A percentile compares a stretch with the other conserved stretches of the same genome.
Conservation (phyloP, 2,113 vertebrate genomes). For the Balaeniceps rex region DNA sequence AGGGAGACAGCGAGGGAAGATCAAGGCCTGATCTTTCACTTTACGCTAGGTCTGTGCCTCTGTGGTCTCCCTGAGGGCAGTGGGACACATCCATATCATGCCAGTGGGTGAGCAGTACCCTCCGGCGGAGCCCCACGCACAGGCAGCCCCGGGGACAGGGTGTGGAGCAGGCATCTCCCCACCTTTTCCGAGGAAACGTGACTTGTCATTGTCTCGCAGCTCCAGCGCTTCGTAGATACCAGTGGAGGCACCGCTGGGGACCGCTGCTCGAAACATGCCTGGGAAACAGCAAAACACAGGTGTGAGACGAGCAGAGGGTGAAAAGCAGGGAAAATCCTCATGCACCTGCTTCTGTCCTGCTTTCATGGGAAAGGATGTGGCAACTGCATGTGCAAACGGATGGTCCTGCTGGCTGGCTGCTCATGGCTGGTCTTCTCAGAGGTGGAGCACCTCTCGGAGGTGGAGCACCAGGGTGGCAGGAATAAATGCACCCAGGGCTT, state of each 20-base stretch:
- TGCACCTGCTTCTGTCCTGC: not conserved
- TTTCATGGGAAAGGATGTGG: not conserved
- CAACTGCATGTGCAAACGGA: not conserved
- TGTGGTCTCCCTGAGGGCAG: not conserved
- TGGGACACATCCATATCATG: not conserved
- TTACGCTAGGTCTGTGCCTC: not conserved
- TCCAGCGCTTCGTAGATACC: constrained; percentile 92
- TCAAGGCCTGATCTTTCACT: not conserved
- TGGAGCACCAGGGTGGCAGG: not conserved
- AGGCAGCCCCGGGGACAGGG: not conserved
- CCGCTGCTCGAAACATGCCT: constrained; percentile 87
- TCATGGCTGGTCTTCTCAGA: not conserved
- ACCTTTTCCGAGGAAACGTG: constrained; percentile 92
- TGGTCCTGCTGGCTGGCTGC: not conserved
- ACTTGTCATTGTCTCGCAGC: constrained; percentile 89
- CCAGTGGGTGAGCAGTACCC: not conserved
- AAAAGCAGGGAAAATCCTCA: not conserved
- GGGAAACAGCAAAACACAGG: not conserved
- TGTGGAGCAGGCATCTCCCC: not conserved
- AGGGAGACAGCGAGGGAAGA: not conserved
- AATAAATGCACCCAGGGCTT: not conserved
- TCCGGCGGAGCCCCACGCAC: not conserved
- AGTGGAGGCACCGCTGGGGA: constrained; percentile 89
- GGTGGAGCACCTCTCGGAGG: not conserved
- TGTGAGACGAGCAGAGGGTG: not conserved